Evolutionary conservation across 2,888 invertebrate genomes (phyloP), one percentile per base, ranked within the genome.

Genomic region (Drosophila kanekoi): DNA sequence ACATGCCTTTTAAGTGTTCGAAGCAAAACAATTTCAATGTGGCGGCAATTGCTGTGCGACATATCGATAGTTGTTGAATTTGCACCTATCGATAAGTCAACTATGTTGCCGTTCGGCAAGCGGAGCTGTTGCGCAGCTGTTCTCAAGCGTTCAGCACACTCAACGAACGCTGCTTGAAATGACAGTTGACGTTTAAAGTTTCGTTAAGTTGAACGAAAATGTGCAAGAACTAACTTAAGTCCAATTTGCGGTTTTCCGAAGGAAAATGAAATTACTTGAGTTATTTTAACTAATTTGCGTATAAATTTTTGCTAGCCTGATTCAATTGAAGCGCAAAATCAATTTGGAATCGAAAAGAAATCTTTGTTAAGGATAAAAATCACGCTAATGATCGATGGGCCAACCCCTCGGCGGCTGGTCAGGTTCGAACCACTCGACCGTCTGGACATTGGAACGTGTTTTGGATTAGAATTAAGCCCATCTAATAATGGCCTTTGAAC

Each of bases 391-490:
- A 81, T 87, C 74, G 63, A 49, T 56, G 20, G 53, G 71, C 23
- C 64, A 43, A 67, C 75, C 73, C 74, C 54, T 20, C 11, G 9
- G 11, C 8, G n/a, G n/a, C 33, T 43, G 23, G 23, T 23, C 23
- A 23, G 0, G 2, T 0, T 40, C 62, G 61, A 51, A 51, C 58
- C 61, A 62, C 43, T 66, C 69, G 65, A 65, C 14, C 40, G 51
- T 64, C 48, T 62, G 62, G 20, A 20, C 61, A 35, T 18, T 41
- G 75, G 72, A 86, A 85, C 85, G 85, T 86, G 85, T 81, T 49
- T 69, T 58, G 85, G 87, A 78, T 86, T 86, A 87, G 72, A 86
- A 86, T 82, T 86, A 85, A 85, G 79, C 75, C 72, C 61, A 59
- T 75, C 53, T 60, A 58, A 69, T 67, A 62, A 69, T 69, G 62